These are phyloP conservation scores for Sorex maritimensis DNA, from an alignment of 2,797 vertebrate genomes.

Conservation along the genomic window DNA sequence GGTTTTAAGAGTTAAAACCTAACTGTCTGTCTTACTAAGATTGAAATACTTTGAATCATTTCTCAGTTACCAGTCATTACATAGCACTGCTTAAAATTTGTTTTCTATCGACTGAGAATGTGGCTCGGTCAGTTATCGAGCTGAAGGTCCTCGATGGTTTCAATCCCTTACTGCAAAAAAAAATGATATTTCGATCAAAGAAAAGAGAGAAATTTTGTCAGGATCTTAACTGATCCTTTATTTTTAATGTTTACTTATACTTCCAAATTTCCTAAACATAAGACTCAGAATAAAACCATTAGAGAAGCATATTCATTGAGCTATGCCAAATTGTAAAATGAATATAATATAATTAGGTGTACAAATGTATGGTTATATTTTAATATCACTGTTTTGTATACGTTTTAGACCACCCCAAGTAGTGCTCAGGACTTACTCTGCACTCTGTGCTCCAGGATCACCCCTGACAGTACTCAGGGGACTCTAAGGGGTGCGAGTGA, in stretches of 20 bases:
- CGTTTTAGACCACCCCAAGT: background rate
- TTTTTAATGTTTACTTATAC: background rate
- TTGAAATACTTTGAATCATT: constrained; percentile 8
- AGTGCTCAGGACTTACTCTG: no score
- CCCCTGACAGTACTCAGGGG: no score
- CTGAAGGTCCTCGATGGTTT: no score
- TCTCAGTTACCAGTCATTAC: constrained; percentile 29
- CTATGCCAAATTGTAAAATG: background rate
- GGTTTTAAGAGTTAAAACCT: constrained; percentile 2
- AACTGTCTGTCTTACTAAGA: background rate
- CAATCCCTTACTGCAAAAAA: no score
- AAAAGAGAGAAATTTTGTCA: background rate
- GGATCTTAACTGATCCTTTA: constrained; percentile 18
- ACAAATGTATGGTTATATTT: background rate
- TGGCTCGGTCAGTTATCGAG: no score
- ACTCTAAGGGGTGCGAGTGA: no score
- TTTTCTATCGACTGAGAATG: background rate
- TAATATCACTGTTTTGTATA: constrained; percentile 4
- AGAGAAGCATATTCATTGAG: constrained; percentile 1
- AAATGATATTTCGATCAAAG: background rate
- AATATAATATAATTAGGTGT: constrained; percentile 15
- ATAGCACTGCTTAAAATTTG: background rate
- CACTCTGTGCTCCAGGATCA: no score
- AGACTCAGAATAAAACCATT: background rate
- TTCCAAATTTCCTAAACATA: background rate